A percentile compares a stretch with the other conserved stretches of the same genome.
Conservation (phyloP, 2,888 invertebrate species). For the Drosophila tanythrix region DNA sequence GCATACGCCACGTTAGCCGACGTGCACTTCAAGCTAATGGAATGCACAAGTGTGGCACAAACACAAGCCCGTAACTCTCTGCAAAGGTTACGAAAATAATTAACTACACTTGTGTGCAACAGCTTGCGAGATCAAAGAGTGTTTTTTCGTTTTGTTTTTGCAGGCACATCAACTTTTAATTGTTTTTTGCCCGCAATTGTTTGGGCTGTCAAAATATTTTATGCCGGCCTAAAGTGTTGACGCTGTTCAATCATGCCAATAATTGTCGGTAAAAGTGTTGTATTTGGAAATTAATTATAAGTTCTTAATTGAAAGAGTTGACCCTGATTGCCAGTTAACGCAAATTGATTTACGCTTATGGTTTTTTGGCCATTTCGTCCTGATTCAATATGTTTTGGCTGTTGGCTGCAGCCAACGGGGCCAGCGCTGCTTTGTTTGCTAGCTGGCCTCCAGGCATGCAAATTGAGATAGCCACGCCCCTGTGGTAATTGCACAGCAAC, state of each 20-base stretch:
- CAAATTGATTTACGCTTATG: conserved; percentile 64
- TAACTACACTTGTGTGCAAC: conserved; percentile 36
- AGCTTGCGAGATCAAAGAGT: conserved; percentile 9
- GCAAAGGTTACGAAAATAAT: conserved; percentile 31
- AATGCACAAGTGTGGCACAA: conserved; percentile 57
- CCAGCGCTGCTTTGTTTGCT: conserved; percentile 22
- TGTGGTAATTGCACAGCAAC: not conserved
- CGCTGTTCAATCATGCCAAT: conserved; percentile 1
- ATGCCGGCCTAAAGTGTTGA: not conserved
- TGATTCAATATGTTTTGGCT: not conserved
- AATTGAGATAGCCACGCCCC: conserved; percentile 25
- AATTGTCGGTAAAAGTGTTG: not conserved
- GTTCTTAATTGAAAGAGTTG: conserved; percentile 53
- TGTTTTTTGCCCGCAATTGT: not conserved
- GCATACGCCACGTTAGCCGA: conserved; percentile 57
- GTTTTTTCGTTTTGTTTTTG: not conserved
- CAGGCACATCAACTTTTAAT: not conserved
- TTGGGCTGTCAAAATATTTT: not conserved
- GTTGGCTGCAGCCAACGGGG: not conserved
- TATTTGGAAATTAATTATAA: conserved; percentile 54
- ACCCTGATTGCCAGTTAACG: conserved; percentile 38
- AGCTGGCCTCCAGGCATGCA: conserved; percentile 25
- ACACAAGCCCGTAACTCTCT: conserved; percentile 10
- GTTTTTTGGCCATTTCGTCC: conserved; percentile 5
- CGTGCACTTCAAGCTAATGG: conserved; percentile 53